phyloP scores from a whole-genome alignment of 2,888 invertebrate species.

The Cheilosia pagana region DNA sequence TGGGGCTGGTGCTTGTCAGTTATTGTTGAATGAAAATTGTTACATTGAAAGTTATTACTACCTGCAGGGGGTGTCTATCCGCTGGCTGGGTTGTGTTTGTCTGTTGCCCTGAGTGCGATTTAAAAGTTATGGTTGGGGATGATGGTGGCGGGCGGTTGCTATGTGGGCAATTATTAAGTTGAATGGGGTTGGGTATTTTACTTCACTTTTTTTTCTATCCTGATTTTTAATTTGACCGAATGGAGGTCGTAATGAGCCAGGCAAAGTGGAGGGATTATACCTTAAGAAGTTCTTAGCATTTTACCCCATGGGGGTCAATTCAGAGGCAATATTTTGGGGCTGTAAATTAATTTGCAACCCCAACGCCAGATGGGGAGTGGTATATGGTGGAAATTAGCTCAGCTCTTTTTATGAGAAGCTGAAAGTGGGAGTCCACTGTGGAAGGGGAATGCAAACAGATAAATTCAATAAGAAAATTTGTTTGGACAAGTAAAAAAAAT shows the following conservation, averaged over 20 bases:
- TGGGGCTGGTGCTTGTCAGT: conserved; percentile 53
- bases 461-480: too few relatives aligned
- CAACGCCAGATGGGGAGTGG: too few relatives aligned
- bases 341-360: background rate
- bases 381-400: too few relatives aligned
- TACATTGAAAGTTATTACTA: conserved; percentile 71
- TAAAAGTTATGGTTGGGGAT: background rate
- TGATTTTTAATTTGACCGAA: conserved; percentile 57
- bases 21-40: conserved; percentile 69
- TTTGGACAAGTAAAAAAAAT: too few relatives aligned
- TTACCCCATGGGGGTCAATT: conserved; percentile 5
- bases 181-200: background rate
- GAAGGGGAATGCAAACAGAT: too few relatives aligned
- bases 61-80: conserved; percentile 44
- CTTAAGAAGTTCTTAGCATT: conserved; percentile 47
- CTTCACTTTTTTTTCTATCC: conserved; percentile 2
- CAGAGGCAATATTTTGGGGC: background rate
- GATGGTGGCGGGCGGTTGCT: conserved; percentile 18
- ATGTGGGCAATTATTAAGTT: background rate
- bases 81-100: conserved; percentile 5
- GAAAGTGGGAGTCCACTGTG: too few relatives aligned
- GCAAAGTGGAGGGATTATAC: conserved; percentile 61
- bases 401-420: too few relatives aligned
- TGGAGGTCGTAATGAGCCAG: conserved; percentile 43
- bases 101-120: background rate